Evolutionary conservation across 2,888 invertebrate species (phyloP), one percentile per base, ranked within the genome.

Genomic region (Andrena trimmerana): DNA sequence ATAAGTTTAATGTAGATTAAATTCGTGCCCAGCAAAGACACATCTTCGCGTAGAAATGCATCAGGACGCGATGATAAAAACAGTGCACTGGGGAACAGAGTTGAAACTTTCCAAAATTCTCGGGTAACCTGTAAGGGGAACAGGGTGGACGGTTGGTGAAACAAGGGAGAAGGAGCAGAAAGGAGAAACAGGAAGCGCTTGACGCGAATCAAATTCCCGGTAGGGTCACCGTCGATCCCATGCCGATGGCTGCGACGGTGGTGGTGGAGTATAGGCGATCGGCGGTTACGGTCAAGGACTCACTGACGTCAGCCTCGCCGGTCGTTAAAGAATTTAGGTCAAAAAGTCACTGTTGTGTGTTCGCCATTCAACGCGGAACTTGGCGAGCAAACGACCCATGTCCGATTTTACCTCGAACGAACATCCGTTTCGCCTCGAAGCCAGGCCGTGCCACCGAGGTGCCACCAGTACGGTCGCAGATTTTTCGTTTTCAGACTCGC

Each of bases 241-340:
- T 50, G 70, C 31, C 60, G 70, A 71, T 71, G 70, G 60, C 13
- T 27, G 69, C 42, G 50, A 60, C 36, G 71, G 73, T 76, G 74
- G 68, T 65, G 69, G 81, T 62, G 70, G 72, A 24, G 73, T 70
- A 78, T 68, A 63, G 67, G 57, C 66, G 86, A 90, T 90, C 90
- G 85, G 85, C 86, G 87, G 88, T 89, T 90, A 92, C 90, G 93
- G 93, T 93, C 93, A 93, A 93, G 93, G 93, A 90, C 92, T 92
- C 82, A 84, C 84, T 91, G 90, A 91, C 90, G 90, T 89, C 88
- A 85, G 84, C 84, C 84, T 86, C 88, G 89, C 84, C 80, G 81
- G 90, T 91, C 90, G 91, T 91, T 90, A 87, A 92, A 90, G 92
- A 91, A 94, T 93, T 93, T 92, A 92, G 93, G 93, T 93, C 93